Base-by-base conservation (phyloP, 2,888 invertebrate species). In the Drosophila seclusa region DNA sequence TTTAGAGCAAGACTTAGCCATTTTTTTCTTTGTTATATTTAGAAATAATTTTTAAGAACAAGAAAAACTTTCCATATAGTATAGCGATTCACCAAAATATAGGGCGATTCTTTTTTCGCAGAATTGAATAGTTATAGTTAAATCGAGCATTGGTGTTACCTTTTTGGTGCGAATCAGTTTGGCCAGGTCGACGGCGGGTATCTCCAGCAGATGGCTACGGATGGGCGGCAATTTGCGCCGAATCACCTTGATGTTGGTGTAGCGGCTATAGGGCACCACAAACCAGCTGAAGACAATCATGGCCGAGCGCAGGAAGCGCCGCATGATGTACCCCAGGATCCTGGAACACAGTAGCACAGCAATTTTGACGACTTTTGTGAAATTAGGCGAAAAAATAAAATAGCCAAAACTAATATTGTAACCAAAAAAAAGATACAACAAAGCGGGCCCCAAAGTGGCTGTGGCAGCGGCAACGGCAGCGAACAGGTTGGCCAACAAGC, bases 161-260 rank as follows among this genome's bases (percentile, higher is more conserved):
- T 96, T 94, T 94, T 93, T 94, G 58, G 93, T 95, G 90, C 97
- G 94, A 88, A 97, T 97, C 94, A 95, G 95, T 83, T 94, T 94
- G 7, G 97, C 95, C 69, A 97, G 92, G 68, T 94, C 94, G 18
- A 95, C 95, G 49, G 96, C 97, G 70, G 96, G 95, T 86, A 95
- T 94, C 89, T 95, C 94, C 57, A 97, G 94, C 76, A 97, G 90
- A 29, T 95, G 94, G 91, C 96, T 95, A 45, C 93, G 94, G 13
- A 97, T 95, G 3, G 95, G 95, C 31, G 96, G 95, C 88, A 95
- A 94, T 92, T 94, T 94, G 91, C 94, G 94, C 65, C 94, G 94
- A 78, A 94, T 93, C 87, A 94, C 94, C 83, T 95, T 94, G 87
- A 94, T 94, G 84, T 92, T 93, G 84, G 92, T 92, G 80, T 92